These are phyloP conservation scores for Drosophila melanica DNA, from an alignment of 1,140 invertebrate species.

Conservation along the genomic window DNA sequence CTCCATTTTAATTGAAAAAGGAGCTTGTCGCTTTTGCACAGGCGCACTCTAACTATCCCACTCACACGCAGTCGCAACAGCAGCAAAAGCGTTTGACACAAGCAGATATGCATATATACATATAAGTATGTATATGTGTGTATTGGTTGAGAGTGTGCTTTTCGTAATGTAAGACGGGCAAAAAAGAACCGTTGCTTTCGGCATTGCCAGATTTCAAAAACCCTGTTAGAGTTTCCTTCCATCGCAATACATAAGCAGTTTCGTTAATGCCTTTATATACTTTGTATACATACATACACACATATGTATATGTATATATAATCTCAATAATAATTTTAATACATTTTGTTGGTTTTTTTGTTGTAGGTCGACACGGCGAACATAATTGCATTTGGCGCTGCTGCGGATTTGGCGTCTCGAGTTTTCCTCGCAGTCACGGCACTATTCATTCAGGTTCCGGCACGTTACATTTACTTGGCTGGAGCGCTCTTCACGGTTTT, in stretches of 20 bases:
- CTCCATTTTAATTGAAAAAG: neutral
- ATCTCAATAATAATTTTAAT: neutral
- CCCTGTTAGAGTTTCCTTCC: neutral
- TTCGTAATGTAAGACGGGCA: neutral
- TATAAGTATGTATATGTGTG: too few species aligned
- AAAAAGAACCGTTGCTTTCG: too few species aligned
- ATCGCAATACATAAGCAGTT: neutral
- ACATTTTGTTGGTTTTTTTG: neutral
- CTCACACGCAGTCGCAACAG: neutral
- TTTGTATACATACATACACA: too few species aligned
- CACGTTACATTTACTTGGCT: constrained; percentile 85
- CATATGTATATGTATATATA: too few species aligned
- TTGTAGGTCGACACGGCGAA: constrained; percentile 84
- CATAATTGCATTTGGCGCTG: constrained; percentile 85
- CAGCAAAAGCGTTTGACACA: neutral
- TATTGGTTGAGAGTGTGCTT: neutral
- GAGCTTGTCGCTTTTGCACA: neutral
- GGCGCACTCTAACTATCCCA: neutral
- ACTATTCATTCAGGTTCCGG: constrained; percentile 84
- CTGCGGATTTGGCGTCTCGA: constrained; percentile 85
- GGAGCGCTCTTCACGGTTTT: constrained; percentile 85
- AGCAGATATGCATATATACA: too few species aligned
- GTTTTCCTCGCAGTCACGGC: constrained; percentile 85
- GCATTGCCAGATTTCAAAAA: too few species aligned
- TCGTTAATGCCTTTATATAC: too few species aligned